Evolutionary conservation across 2,113 vertebrate genomes (phyloP), one percentile per base, ranked within the genome.

Genomic region (Ascaphus truei): DNA sequence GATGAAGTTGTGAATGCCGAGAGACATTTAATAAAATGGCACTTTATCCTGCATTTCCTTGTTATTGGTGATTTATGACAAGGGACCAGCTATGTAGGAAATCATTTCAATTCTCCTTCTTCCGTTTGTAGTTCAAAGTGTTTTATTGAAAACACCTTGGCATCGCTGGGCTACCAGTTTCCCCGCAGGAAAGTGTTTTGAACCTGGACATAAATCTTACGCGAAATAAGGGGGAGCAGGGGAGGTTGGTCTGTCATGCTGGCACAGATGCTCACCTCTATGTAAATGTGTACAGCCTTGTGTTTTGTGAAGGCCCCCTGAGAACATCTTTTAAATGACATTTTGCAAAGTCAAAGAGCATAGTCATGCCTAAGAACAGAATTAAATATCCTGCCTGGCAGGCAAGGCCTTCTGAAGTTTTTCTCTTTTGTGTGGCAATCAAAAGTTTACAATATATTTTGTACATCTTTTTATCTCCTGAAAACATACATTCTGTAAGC

Each of bases 301-400:
- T 73, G 7, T 58, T 68, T 65, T 75, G 53, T 9, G 48, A 3
- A 37, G 53, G 5, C 18, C 47, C 68, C 61, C 37, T 10, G 59
- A 77, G 58, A 48, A 20, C 12, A 33, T 15, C 52, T 76, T 83
- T 73, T 73, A 77, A 73, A 72, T 83, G 72, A 33, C 73, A 43
- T 81, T 84, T 81, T 77, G 26, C 64, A 76, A 80, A 80, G 64
- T 76, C 72, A 78, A 79, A 83, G 62, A 75, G 66, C 3, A 22
- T 58, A 65, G 72, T 22, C 15, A 23, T 25, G 72, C 25, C 26
- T 47, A 62, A 57, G 71, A 76, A 71, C 30, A 47, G 76, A 80
- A 78, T 80, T 73, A 18, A 72, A 45, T 78, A 73, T 5, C 59
- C 5, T n/a, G 62, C 2, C 30, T 34, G 11, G 9, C 48, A 48